A percentile compares a stretch with the other conserved stretches of the same genome.
phyloP scores from a whole-genome alignment of 2,888 invertebrate genomes.

The Adineta ricciae region DNA sequence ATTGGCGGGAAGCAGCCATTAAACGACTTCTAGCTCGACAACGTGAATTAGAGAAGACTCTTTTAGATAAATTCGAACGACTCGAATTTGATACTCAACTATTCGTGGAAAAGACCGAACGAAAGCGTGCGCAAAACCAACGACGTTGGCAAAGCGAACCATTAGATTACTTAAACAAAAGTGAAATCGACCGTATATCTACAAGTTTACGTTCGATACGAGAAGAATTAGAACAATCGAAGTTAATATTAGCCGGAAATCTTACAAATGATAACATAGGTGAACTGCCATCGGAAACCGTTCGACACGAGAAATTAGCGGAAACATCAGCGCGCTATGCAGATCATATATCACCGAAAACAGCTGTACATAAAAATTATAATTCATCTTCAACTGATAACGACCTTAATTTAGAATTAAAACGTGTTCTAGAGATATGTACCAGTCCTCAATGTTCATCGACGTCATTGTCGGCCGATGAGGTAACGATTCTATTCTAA shows the following conservation, averaged over 20 bases:
- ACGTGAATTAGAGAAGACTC: conserved; percentile 13
- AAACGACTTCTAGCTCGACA: neutral
- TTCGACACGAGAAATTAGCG: neutral
- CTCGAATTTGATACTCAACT: conserved; percentile 16
- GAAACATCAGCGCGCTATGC: neutral
- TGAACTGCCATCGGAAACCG: neutral
- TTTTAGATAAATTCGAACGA: conserved; percentile 17
- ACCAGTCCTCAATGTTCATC: neutral
- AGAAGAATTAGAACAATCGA: conserved; percentile 14
- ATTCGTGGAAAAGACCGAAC: conserved; percentile 15
- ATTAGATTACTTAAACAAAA: neutral
- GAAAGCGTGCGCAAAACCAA: neutral
- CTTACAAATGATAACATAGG: neutral
- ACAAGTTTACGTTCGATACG: neutral
- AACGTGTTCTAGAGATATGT: neutral
- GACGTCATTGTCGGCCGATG: neutral
- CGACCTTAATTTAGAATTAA: neutral
- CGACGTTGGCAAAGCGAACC: conserved; percentile 7
- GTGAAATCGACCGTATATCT: neutral
- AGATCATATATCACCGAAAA: neutral
- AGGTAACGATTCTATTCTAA: neutral
- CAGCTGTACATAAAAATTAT: neutral
- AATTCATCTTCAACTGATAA: neutral
- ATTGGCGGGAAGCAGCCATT: conserved; percentile 21
- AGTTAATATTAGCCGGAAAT: neutral